Evolutionary conservation across 2,113 vertebrate genomes (phyloP).

Genomic region (Craseonycteris thonglongyai): DNA sequence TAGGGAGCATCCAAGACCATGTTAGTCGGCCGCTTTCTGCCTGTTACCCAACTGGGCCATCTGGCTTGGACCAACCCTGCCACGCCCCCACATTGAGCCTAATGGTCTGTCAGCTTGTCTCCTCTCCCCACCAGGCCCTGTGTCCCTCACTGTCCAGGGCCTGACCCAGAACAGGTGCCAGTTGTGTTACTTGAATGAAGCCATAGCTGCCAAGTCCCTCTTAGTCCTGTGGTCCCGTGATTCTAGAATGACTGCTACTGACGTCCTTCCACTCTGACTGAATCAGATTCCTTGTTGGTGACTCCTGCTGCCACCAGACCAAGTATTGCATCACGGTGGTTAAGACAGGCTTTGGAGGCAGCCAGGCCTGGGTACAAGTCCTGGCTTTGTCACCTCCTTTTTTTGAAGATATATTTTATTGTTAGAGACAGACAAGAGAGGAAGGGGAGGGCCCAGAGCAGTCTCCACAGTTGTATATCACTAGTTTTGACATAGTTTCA

Average conservation of each 20-base stretch:
- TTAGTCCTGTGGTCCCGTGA: background rate
- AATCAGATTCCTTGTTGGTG: background rate
- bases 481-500: too few species aligned
- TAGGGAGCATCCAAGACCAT: too few species aligned
- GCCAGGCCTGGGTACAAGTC: background rate
- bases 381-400: background rate
- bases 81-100: rapidly evolving
- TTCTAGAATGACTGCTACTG: background rate
- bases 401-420: too few species aligned
- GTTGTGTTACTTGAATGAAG: background rate
- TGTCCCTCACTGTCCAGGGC: background rate
- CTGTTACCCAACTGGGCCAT: background rate
- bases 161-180: background rate
- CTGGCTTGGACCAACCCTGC: background rate
- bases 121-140: background rate
- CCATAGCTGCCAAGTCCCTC: background rate
- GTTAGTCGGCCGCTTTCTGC: background rate
- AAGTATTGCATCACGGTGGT: background rate
- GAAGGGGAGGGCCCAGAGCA: too few species aligned
- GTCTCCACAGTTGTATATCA: too few species aligned
- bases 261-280: background rate
- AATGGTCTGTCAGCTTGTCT: background rate
- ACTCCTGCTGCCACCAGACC: background rate
- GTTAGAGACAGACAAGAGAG: too few species aligned
- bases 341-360: background rate